Evolutionary conservation across 1,140 invertebrate species (phyloP).

Genomic region (Pantala flavescens): DNA sequence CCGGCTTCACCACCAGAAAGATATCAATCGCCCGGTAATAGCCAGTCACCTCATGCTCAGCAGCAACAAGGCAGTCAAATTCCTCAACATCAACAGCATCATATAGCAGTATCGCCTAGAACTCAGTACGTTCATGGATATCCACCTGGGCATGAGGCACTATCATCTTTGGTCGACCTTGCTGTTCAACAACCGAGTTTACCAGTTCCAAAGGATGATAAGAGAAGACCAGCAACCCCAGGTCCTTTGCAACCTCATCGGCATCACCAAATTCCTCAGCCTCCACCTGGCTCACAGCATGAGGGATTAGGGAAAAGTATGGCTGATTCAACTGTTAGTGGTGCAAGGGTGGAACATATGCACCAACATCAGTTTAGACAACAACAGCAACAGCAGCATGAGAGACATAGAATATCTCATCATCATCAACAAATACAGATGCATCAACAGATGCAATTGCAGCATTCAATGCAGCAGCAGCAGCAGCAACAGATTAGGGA

Average conservation of each 20-base stretch:
- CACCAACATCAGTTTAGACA: slow-evolving; percentile 18
- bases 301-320: slow-evolving; percentile 53
- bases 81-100: background rate
- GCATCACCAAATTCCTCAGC: slow-evolving; percentile 11
- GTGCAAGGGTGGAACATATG: slow-evolving; percentile 18
- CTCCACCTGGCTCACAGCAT: slow-evolving; percentile 30
- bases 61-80: background rate
- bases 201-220: slow-evolving; percentile 55
- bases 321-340: slow-evolving; percentile 33
- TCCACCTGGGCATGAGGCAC: slow-evolving; percentile 64
- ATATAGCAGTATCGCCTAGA: background rate
- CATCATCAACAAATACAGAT: slow-evolving; percentile 33
- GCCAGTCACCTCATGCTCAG: slow-evolving; percentile 7
- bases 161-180: slow-evolving; percentile 74
- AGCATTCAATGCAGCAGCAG: slow-evolving; percentile 25
- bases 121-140: slow-evolving; percentile 31
- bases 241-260: background rate
- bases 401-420: background rate
- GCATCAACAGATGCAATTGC: slow-evolving; percentile 32
- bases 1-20: background rate
- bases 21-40: background rate
- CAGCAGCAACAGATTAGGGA: slow-evolving; percentile 26
- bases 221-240: slow-evolving; percentile 3
- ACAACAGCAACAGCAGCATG: slow-evolving; percentile 13
- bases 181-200: slow-evolving; percentile 72